Conservation (phyloP, 37 sponge, comb jelly and placozoan genomes). For the Hormiphora californensis region DNA sequence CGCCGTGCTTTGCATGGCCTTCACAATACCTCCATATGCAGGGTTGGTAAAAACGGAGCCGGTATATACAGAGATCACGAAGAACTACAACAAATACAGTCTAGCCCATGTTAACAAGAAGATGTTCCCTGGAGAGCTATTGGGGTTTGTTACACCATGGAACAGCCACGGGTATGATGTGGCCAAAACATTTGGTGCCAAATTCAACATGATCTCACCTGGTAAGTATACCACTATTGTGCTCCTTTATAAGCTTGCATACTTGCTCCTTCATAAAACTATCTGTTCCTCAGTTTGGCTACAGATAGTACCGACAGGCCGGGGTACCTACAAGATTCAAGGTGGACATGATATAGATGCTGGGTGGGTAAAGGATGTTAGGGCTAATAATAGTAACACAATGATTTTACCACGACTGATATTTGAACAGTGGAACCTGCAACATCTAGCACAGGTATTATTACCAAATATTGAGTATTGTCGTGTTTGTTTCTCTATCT, state of each 20-base stretch:
- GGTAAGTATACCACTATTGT: neutral
- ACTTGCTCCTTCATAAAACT: neutral
- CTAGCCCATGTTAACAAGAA: constrained; percentile 17
- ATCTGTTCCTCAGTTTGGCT: constrained; percentile 71
- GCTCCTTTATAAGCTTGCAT: neutral
- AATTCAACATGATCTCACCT: constrained; percentile 91
- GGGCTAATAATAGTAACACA: constrained; percentile 40
- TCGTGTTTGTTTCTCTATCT: too few species aligned
- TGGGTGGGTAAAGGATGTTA: constrained; percentile 87
- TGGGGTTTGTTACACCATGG: constrained; percentile 63
- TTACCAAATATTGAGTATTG: too few species aligned
- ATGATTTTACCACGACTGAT: constrained; percentile 83
- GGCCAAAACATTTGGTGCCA: constrained; percentile 77
- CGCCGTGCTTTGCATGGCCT: too few species aligned
- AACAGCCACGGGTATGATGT: constrained; percentile 94
- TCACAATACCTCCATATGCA: too few species aligned
- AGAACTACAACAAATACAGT: constrained; percentile 32
- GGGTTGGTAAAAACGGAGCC: constrained; percentile 24
- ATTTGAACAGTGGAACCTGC: constrained; percentile 82
- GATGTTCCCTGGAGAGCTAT: neutral
- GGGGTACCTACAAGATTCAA: constrained; percentile 59
- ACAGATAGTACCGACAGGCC: constrained; percentile 61
- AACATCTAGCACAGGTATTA: constrained; percentile 65
- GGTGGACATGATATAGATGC: constrained; percentile 89
- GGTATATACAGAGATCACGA: neutral